Conservation (phyloP, 2,797 vertebrate species). For the Setipinna tenuifilis region DNA sequence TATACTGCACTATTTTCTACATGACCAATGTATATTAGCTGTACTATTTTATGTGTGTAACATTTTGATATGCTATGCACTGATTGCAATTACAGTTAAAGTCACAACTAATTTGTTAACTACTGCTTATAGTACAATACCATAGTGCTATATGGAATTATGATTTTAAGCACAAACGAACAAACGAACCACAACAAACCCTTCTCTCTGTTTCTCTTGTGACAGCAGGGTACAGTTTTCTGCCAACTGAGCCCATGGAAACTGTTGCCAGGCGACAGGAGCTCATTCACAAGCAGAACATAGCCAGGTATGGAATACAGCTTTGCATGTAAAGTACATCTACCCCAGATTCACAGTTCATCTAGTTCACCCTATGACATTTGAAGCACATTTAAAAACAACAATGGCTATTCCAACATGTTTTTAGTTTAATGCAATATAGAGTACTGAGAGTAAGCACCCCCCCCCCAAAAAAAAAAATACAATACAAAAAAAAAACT, state of each 20-base stretch:
- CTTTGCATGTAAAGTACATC: conserved; percentile 26
- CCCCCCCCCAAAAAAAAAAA: background rate
- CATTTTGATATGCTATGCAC: too few relatives aligned
- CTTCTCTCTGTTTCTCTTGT: conserved; percentile 29
- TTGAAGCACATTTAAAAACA: too few relatives aligned
- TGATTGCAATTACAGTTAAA: too few relatives aligned
- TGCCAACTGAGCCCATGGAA: conserved; percentile 90
- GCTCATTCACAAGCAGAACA: conserved; percentile 91
- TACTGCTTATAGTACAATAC: background rate
- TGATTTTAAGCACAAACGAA: background rate
- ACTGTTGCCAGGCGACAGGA: conserved; percentile 90
- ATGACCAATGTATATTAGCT: too few relatives aligned
- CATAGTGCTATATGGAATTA: background rate
- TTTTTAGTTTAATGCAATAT: background rate
- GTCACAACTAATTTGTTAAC: background rate
- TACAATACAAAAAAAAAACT: background rate
- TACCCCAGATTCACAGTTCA: background rate
- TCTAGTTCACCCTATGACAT: too few relatives aligned
- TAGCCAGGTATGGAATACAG: conserved; percentile 82
- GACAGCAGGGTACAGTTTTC: conserved; percentile 83
- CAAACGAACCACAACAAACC: background rate
- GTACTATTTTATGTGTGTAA: too few relatives aligned
- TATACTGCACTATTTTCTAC: too few relatives aligned
- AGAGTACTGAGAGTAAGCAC: background rate
- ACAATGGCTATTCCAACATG: background rate